These are phyloP conservation scores for Steatocranus sp. DNA, from an alignment of 2,797 vertebrate genomes.

Conservation along the genomic window DNA sequence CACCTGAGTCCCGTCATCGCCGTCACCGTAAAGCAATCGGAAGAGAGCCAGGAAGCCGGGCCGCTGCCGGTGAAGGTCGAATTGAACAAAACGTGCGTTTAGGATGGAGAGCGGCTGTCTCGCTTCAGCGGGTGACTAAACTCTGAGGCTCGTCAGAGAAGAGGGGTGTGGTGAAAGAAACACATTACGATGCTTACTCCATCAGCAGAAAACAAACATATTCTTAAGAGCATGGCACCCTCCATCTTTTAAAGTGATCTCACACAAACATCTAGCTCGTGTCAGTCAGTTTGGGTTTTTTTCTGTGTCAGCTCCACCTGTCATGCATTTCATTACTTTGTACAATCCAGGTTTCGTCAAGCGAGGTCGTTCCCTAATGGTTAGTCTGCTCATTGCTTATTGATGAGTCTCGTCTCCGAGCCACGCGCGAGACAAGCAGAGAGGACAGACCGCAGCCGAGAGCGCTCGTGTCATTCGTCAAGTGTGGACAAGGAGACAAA, in stretches of 20 bases:
- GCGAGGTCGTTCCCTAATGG: constrained; percentile 1
- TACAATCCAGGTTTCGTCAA: constrained; percentile 23
- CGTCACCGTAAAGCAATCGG: constrained; percentile 76
- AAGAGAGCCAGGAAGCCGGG: constrained; percentile 78
- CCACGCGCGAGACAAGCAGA: background rate
- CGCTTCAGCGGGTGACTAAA: constrained; percentile 25
- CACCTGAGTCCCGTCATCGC: constrained; percentile 80
- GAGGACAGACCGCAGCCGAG: constrained; percentile 19
- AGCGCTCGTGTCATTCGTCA: constrained; percentile 15
- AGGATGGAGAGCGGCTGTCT: constrained; percentile 45
- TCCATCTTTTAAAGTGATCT: constrained; percentile 26
- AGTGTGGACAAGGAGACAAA: constrained; percentile 32
- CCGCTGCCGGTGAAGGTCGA: constrained; percentile 92
- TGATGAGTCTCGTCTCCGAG: background rate
- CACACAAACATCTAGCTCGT: constrained; percentile 21
- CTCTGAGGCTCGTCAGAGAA: constrained; percentile 9
- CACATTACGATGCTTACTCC: constrained; percentile 29
- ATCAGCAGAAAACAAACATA: constrained; percentile 16
- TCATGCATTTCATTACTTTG: constrained; percentile 25
- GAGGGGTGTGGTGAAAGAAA: constrained; percentile 3
- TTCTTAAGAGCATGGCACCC: constrained; percentile 59
- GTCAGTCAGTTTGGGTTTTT: constrained; percentile 17
- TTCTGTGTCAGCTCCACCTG: background rate
- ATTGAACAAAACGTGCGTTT: constrained; percentile 89
- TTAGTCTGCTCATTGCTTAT: constrained; percentile 15